A percentile compares a stretch with the other conserved stretches of the same genome.
These are phyloP conservation scores for Nothobranchius furzeri DNA, from an alignment of 2,113 vertebrate species.

Conservation along the genomic window DNA sequence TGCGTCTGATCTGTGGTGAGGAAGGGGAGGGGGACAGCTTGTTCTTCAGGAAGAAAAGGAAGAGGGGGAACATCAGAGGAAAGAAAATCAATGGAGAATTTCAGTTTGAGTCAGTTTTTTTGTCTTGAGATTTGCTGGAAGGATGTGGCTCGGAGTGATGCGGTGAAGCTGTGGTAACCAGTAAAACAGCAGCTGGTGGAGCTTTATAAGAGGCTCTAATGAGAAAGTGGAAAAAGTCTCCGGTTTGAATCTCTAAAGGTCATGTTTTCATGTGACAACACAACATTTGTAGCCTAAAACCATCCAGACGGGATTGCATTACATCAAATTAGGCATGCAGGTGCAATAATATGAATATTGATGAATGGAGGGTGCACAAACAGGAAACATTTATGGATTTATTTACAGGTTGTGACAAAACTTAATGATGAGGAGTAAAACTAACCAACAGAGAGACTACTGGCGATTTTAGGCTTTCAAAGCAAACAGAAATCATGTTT, in stretches of 20 bases:
- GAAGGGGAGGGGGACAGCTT: not conserved
- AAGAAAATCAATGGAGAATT: conserved; percentile 1
- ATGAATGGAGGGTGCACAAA: too few relatives aligned
- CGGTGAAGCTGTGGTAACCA: not conserved
- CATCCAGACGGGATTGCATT: too few relatives aligned
- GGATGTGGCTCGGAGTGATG: not conserved
- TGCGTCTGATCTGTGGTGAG: not conserved
- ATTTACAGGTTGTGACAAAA: too few relatives aligned
- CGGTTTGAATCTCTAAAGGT: not conserved
- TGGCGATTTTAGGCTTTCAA: too few relatives aligned
- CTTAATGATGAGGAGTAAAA: too few relatives aligned
- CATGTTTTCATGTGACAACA: too few relatives aligned
- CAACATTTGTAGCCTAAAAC: too few relatives aligned
- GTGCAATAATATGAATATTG: too few relatives aligned
- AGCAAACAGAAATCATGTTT: too few relatives aligned
- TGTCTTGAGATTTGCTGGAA: not conserved
- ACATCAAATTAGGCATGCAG: too few relatives aligned
- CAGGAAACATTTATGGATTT: too few relatives aligned
- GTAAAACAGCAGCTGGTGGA: not conserved
- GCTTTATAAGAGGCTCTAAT: not conserved
- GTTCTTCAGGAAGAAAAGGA: conserved; percentile 1
- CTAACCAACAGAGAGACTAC: too few relatives aligned
- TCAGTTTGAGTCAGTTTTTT: not conserved
- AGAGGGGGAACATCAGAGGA: not conserved
- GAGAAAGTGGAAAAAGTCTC: not conserved